Conservation (phyloP, 2,113 vertebrate species). For the Hippocampus barbouri region DNA sequence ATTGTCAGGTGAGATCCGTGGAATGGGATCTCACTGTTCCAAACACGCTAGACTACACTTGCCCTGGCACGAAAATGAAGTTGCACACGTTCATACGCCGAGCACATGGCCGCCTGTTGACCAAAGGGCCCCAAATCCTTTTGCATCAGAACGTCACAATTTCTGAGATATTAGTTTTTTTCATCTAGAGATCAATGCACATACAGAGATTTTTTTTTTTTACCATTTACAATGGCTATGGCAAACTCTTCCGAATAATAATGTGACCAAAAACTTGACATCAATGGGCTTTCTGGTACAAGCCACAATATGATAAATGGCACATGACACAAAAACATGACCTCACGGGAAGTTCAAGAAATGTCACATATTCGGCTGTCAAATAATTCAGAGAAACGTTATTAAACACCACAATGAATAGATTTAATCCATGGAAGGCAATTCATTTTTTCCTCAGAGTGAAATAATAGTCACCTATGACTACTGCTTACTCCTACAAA, state of each 20-base stretch:
- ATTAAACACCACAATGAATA: background rate
- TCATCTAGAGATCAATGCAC: background rate
- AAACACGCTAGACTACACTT: too few relatives aligned
- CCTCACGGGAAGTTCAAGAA: background rate
- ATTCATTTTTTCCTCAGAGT: background rate
- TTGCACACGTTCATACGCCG: too few relatives aligned
- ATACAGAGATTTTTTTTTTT: background rate
- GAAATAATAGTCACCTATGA: background rate
- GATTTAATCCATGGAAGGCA: background rate
- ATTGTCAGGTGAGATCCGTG: too few relatives aligned
- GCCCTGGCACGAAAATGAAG: too few relatives aligned
- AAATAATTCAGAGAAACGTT: background rate
- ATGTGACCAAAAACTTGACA: background rate
- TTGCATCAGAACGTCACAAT: too few relatives aligned
- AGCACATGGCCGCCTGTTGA: too few relatives aligned
- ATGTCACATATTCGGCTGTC: background rate
- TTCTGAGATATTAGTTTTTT: too few relatives aligned
- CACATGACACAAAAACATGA: background rate
- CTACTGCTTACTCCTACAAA: background rate
- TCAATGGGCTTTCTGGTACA: background rate
- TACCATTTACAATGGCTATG: background rate
- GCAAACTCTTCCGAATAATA: background rate
- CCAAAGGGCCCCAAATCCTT: too few relatives aligned
- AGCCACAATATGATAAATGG: background rate
- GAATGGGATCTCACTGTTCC: too few relatives aligned